Base-by-base conservation (phyloP, 2,888 invertebrate species). In the Calameuta idolon region DNA sequence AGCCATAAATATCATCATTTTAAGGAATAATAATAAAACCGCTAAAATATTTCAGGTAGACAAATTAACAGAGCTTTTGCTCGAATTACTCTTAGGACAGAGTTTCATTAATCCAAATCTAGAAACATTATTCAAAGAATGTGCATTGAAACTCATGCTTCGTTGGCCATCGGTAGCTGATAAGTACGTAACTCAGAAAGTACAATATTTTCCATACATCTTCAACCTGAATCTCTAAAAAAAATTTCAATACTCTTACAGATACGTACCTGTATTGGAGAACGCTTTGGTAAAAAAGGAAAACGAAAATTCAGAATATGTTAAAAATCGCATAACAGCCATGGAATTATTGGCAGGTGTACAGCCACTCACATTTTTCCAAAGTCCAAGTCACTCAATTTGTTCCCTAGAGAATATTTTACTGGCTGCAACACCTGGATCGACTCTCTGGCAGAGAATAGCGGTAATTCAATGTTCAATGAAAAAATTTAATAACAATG, bases 81-180 rank as follows among this genome's bases (percentile, higher is more conserved):
- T 91, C 31, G 91, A 91, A 81, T 82, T 91, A 71, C 79, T 91
- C 40, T 79, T 91, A 37, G 90, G 91, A 23, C 88, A 90, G 75
- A 90, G 89, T 82, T 90, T 91, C 75, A 89, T 91, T 75, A 89
- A 91, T 84, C 83, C 88, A 15, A 90, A 90, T 78, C 83, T 91
- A 40, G 91, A 91, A 78, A 84, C 87, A 30, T 83, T 91, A 31
- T 91, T 91, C 75, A 90, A 90, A 85, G 89, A 90, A 34, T 91
- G 91, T 75, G 88, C 87, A 31, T 83, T 90, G 12, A 91, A 90
- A 83, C 82, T 91, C 34, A 91, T 91, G 91, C 87, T 91, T 77
- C 87, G 91, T 5, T 91, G 91, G 91, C 91, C 91, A 30, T 89
- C 89, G 0, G 86, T 88, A n/a, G 90, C 90, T 40, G 89, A 91